Evolutionary conservation across 2,797 vertebrate genomes (phyloP).

Genomic region (Labeo calbasu): DNA sequence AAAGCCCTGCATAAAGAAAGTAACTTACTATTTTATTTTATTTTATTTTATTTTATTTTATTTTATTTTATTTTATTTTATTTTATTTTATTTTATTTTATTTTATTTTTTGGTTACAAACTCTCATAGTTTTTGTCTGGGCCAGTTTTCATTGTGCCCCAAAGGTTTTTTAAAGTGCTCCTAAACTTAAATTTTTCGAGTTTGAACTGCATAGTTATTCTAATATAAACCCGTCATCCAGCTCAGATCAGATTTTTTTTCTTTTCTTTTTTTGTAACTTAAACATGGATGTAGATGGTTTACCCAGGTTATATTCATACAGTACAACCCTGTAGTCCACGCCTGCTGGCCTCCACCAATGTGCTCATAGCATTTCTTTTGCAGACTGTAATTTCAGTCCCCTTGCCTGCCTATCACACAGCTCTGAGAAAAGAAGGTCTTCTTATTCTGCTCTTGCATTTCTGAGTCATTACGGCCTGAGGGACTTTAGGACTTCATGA

Average conservation of each 20-base stretch:
- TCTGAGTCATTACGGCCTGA: conserved; percentile 35
- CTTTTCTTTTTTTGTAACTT: too few species aligned
- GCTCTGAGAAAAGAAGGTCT: neutral
- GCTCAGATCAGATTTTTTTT: too few species aligned
- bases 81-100: too few species aligned
- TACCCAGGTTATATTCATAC: conserved; percentile 4
- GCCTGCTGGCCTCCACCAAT: conserved; percentile 1
- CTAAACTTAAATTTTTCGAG: too few species aligned
- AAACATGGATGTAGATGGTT: neutral
- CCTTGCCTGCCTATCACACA: neutral
- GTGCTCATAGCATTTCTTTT: neutral
- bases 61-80: too few species aligned
- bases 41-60: too few species aligned
- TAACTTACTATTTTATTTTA: too few species aligned
- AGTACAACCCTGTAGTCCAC: neutral
- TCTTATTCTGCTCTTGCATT: conserved; percentile 19
- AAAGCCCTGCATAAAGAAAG: too few species aligned
- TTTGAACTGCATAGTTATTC: neutral
- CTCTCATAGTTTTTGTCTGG: too few species aligned
- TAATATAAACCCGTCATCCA: neutral
- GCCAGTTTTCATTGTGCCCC: too few species aligned
- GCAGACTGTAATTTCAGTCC: neutral
- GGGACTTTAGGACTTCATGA: conserved; percentile 69
- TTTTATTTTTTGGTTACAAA: too few species aligned
- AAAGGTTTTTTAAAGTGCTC: too few species aligned